Conservation (phyloP, 2,113 vertebrate genomes). For the Eudyptes chrysolophus region DNA sequence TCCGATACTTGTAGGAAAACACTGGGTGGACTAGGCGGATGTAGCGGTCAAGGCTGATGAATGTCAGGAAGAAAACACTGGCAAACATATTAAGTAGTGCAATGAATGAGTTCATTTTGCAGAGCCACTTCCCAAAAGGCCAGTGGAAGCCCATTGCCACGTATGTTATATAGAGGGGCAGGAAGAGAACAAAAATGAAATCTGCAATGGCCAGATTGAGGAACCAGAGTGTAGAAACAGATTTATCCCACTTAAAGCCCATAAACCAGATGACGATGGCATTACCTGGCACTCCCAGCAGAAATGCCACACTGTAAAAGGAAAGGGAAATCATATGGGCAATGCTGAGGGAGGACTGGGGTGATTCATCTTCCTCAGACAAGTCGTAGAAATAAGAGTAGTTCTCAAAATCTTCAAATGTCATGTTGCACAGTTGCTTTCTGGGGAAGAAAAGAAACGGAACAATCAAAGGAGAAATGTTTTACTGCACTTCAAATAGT, state of each 20-base stretch:
- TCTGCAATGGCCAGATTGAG: conserved; percentile 94
- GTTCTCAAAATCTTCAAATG: conserved; percentile 74
- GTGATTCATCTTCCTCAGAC: conserved; percentile 60
- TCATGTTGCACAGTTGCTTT: conserved; percentile 43
- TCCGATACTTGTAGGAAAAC: conserved; percentile 79
- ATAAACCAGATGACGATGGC: conserved; percentile 92
- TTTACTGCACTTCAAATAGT: neutral
- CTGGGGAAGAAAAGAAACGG: neutral
- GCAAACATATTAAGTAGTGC: conserved; percentile 94
- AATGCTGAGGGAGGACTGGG: conserved; percentile 65
- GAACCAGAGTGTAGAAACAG: conserved; percentile 89
- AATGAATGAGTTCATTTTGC: conserved; percentile 92
- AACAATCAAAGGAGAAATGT: neutral
- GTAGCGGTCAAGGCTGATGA: conserved; percentile 91
- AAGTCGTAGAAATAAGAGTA: conserved; percentile 70
- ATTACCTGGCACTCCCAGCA: conserved; percentile 90
- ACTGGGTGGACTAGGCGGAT: conserved; percentile 81
- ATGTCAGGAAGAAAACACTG: conserved; percentile 91
- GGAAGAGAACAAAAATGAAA: conserved; percentile 91
- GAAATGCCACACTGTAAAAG: conserved; percentile 84
- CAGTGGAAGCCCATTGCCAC: conserved; percentile 90
- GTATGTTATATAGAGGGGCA: conserved; percentile 91
- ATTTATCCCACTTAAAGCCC: conserved; percentile 88
- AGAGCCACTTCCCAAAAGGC: conserved; percentile 86
- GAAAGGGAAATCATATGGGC: conserved; percentile 87